Conservation (phyloP, 53 echinoderm and acorn worm genomes). For the Crossaster papposus region DNA sequence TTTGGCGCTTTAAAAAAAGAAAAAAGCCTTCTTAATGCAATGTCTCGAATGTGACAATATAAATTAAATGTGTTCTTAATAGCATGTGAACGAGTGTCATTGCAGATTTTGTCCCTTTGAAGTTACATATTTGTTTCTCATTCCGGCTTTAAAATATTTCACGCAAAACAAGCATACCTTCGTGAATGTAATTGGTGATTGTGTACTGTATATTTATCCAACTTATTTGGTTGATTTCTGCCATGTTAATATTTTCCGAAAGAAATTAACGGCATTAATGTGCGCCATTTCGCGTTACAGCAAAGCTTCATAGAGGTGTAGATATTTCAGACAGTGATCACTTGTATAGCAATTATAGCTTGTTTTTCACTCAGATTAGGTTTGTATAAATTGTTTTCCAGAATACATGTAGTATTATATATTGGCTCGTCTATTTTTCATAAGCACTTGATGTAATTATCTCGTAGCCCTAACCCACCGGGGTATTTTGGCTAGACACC, state of each 20-base stretch:
- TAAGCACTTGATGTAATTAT: not conserved
- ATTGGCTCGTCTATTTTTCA: conserved; percentile 52
- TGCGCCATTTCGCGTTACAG: not conserved
- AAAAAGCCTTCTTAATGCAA: not conserved
- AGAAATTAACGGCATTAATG: not conserved
- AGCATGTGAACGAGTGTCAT: not conserved
- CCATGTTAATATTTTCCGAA: not conserved
- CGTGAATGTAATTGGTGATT: not conserved
- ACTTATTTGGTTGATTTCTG: not conserved
- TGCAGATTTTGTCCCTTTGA: not conserved
- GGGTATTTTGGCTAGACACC: too few species aligned
- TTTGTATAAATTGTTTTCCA: conserved; percentile 39
- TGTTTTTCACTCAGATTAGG: conserved; percentile 38
- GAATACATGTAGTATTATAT: conserved; percentile 31
- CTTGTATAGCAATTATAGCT: not conserved
- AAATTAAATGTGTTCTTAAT: not conserved
- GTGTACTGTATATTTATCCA: not conserved
- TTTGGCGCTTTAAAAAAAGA: not conserved
- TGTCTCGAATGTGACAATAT: not conserved
- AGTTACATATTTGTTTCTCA: not conserved
- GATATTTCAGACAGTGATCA: not conserved
- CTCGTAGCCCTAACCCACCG: too few species aligned
- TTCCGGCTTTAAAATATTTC: not conserved
- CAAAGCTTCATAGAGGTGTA: not conserved
- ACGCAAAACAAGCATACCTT: not conserved